phyloP scores from a whole-genome alignment of 2,888 invertebrate species.

The Pollenia griseotomentosa region DNA sequence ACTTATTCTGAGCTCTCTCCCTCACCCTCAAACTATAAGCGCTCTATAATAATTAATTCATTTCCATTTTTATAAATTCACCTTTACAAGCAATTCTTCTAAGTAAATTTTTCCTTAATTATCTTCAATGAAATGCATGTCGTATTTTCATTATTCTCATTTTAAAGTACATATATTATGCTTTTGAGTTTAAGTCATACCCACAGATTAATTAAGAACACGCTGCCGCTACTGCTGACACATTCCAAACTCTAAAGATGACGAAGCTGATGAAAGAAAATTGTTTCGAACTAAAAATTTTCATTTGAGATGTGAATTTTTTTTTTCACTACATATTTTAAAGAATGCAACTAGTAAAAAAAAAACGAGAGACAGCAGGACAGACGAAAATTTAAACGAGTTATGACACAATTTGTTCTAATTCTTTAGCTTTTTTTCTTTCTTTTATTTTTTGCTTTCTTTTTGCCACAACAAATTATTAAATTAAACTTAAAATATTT shows the following conservation, averaged over 20 bases:
- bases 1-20: no score
- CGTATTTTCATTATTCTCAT: conserved; percentile 47
- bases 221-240: background rate
- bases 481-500: conserved; percentile 47
- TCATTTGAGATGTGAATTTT: background rate
- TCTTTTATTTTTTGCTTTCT: conserved; percentile 21
- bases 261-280: conserved; percentile 24
- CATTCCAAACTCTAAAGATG: background rate
- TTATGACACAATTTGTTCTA: conserved; percentile 63
- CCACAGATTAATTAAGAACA: conserved; percentile 54
- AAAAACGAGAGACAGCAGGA: background rate
- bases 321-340: background rate
- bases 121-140: conserved; percentile 44
- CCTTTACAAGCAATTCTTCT: background rate
- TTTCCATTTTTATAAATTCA: no score
- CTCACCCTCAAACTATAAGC: no score
- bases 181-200: background rate
- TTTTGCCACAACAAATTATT: conserved; percentile 46
- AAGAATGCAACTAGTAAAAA: conserved; percentile 5
- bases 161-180: conserved; percentile 10
- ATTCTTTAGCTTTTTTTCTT: background rate
- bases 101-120: conserved; percentile 14
- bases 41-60: no score
- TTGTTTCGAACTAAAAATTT: conserved; percentile 24
- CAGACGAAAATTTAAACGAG: conserved; percentile 26